phyloP scores from a whole-genome alignment of 2,113 vertebrate genomes.

The Mirounga angustirostris region DNA sequence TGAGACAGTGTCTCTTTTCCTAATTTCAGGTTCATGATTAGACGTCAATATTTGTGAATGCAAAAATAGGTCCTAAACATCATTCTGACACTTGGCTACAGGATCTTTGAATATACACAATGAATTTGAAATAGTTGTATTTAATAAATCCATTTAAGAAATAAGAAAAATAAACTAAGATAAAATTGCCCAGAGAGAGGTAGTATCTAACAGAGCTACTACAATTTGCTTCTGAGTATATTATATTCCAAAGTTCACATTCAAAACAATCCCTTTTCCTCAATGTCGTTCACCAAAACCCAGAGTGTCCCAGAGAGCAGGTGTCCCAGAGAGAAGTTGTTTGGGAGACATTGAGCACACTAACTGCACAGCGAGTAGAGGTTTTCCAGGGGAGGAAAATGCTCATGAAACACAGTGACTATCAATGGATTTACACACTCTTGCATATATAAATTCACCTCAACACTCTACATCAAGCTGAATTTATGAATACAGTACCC shows the following conservation, averaged over 20 bases:
- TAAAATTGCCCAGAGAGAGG: not conserved
- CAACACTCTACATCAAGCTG: not conserved
- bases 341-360: not conserved
- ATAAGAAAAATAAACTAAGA: not conserved
- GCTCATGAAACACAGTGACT: not conserved
- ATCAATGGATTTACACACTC: not conserved
- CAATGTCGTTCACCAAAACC: not conserved
- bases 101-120: not conserved
- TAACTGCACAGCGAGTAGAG: not conserved
- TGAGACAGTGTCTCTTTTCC: not conserved
- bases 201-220: not conserved
- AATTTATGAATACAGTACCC: not conserved
- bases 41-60: not conserved
- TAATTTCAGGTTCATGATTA: not conserved
- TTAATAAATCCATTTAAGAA: not conserved
- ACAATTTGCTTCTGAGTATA: not conserved
- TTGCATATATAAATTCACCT: not conserved
- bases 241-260: not conserved
- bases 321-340: not conserved
- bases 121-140: not conserved
- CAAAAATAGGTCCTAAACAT: not conserved
- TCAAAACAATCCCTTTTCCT: not conserved
- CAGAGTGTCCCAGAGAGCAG: too few relatives aligned
- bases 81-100: not conserved
- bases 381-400: not conserved